phyloP scores from a whole-genome alignment of 1,140 invertebrate species.

The Cyclina sinensis region DNA sequence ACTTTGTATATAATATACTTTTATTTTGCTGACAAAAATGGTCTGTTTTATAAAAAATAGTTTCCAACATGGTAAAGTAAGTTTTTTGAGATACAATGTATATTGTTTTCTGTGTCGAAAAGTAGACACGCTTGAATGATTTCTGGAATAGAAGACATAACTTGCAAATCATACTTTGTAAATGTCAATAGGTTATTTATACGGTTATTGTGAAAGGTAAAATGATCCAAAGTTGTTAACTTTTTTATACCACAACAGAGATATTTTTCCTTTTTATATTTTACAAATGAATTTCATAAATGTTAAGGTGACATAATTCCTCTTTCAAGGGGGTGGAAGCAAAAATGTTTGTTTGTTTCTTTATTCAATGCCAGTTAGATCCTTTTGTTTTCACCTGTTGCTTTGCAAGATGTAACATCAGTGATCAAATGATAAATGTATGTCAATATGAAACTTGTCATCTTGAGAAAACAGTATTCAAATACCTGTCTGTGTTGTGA shows the following conservation, averaged over 20 bases:
- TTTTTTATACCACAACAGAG: neutral
- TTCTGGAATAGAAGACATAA: no score
- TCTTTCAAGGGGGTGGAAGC: no score
- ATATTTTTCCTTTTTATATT: neutral
- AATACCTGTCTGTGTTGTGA: no score
- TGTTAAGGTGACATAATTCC: neutral
- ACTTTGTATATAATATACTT: neutral
- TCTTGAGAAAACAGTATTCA: constrained; percentile 25
- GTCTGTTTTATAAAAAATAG: neutral
- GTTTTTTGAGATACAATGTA: neutral
- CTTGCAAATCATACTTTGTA: no score
- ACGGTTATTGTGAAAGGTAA: no score
- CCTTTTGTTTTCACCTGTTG: no score
- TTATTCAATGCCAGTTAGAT: no score
- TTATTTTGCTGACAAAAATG: neutral
- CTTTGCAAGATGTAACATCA: neutral
- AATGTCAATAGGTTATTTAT: no score
- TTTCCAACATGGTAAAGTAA: neutral
- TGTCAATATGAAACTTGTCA: neutral
- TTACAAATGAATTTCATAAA: neutral
- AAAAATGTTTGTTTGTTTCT: no score
- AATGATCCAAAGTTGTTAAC: neutral
- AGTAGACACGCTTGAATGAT: neutral
- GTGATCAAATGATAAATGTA: neutral
- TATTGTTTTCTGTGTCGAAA: neutral